Evolutionary conservation across 2,888 invertebrate species (phyloP), one percentile per base, ranked within the genome.

Genomic region (Gymnosoma rotundatum): DNA sequence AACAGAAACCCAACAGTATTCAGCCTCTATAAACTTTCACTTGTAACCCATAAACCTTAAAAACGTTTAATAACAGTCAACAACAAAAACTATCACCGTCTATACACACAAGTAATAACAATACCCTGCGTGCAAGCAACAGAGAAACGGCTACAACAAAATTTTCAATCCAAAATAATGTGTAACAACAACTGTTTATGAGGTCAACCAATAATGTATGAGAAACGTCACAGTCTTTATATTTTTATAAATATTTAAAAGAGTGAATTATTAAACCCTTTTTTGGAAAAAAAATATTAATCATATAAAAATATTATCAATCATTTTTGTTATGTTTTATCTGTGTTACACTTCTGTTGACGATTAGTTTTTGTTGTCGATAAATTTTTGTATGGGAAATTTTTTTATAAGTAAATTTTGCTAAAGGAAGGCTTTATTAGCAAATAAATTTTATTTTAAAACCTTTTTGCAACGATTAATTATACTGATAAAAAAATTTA

Each of bases 1-100:
- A 16, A 70, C 63, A 45, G 12, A 61, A 63, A 25, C 12, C 42
- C 63, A 81, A 12, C 73, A 70, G 48, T 6, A 64, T 8, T n/a
- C 50, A 21, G 12, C 20, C 18, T 36, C 20, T 69, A 52, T 78
- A 78, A 84, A 84, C 84, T 84, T 84, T 84, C 84, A 84, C 84
- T 84, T 84, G 84, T 81, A 84, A 84, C 84, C 84, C 84, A 84
- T 81, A 84, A 84, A 84, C 84, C 84, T 78, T 78, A 78, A 84
- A 81, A 78, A 54, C n/a, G 16, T 58, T 32, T 72, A 50, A 45
- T 42, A 12, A 42, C 14, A 54, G 16, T 1, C 52, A 70, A 18
- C 45, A 70, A 56, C 25, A n/a, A 21, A 70, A n/a, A 38, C 56
- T 54, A 54, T 56, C 45, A 20, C 58, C 64, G 70, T 70, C 63